Evolutionary conservation across 2,797 vertebrate species (phyloP).

Genomic region (Sebastes hubbsi): DNA sequence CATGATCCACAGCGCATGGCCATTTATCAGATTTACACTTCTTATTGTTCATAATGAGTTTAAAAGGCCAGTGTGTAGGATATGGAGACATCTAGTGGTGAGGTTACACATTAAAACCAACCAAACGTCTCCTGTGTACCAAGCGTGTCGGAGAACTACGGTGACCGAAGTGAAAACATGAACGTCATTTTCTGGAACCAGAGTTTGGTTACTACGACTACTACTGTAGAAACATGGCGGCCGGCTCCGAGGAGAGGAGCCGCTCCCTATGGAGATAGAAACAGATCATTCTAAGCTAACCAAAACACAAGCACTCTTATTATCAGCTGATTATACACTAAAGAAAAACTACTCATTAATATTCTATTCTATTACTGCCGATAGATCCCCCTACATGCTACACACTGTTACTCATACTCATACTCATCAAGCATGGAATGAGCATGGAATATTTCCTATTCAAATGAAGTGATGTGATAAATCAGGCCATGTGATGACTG

Average conservation of each 20-base stretch:
- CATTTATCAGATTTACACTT: background rate
- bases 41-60: background rate
- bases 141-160: no score
- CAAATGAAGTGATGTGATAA: no score
- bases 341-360: background rate
- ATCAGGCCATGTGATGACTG: no score
- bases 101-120: no score
- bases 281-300: no score
- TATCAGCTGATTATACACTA: no score
- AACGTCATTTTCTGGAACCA: background rate
- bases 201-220: background rate
- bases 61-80: background rate
- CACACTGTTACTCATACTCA: no score
- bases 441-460: background rate
- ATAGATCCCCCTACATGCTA: background rate
- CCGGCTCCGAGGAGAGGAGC: background rate
- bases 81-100: no score
- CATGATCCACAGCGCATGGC: background rate
- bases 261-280: background rate
- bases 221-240: background rate
- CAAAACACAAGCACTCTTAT: background rate
- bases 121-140: no score
- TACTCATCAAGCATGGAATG: background rate
- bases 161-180: background rate
- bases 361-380: background rate